Evolutionary conservation across 2,888 invertebrate genomes (phyloP), one percentile per base, ranked within the genome.

Genomic region (Pseudococcus longispinus): DNA sequence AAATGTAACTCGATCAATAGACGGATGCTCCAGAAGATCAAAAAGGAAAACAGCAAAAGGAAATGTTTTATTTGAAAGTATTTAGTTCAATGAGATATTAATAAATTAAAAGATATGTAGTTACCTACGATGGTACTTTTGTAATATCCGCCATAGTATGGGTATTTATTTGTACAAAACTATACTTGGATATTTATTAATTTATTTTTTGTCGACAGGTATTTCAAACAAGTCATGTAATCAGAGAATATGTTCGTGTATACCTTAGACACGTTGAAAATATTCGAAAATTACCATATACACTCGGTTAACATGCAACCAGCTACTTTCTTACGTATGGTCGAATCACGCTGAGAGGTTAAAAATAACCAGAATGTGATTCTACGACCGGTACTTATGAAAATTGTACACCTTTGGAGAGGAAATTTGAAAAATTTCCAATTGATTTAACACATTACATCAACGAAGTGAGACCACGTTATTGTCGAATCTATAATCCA

Each of bases 381-480:
- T 74, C 32, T 29, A 70, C 70, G 11, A 29, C 29, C 18, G 15
- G 70, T 70, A 60, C 15, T 4, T 20, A 37, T 74, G 20, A 80
- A 80, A 80, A 80, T 80, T 42, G 15, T 74, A 74, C 42, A 42
- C 42, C 8, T 37, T 80, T 2, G 37, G 13, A 42, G 42, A 80
- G 18, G 29, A 70, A 70, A 70, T 29, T 70, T 70, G 18, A 70
- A 70, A 70, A 70, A 29, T 37, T 80, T 80, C 42, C 77, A 80
- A 42, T 80, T 42, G 77, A 80, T 37, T 37, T 20, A 80, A 80
- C 74, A 74, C 74, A 74, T 74, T 20, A 32, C 74, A 32, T 32
- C 74, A 13, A 74, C 32, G 42, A 37, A 80, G 42, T 42, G 29
- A 80, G 77, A 80, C 29, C 77, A 80, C 20, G n/a, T 80, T 80